A percentile compares a stretch with the other conserved stretches of the same genome.
phyloP scores from a whole-genome alignment of 2,888 invertebrate species.

The Tiliacea citrago region DNA sequence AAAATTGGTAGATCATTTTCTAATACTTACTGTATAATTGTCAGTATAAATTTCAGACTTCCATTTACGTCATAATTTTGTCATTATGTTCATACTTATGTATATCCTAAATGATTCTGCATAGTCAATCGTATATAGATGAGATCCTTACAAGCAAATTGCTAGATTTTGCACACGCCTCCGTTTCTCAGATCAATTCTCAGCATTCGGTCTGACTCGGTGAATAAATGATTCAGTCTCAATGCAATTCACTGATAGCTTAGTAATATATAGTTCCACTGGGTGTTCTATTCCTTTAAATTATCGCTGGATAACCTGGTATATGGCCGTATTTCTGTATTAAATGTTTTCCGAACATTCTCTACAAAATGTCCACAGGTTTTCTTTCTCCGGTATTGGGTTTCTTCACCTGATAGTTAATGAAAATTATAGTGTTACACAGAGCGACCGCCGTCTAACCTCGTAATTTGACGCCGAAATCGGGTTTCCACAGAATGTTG shows the following conservation, averaged over 20 bases:
- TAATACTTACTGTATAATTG: neutral
- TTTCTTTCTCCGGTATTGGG: neutral
- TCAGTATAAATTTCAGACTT: neutral
- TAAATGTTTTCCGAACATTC: neutral
- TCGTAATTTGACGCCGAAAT: slow-evolving; percentile 20
- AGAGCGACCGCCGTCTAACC: neutral
- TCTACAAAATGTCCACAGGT: neutral
- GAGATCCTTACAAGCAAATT: slow-evolving; percentile 43
- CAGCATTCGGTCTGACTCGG: slow-evolving; percentile 56
- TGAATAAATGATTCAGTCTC: slow-evolving; percentile 64
- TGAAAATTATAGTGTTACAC: slow-evolving; percentile 17
- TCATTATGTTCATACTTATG: slow-evolving; percentile 1
- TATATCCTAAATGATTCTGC: slow-evolving; percentile 11
- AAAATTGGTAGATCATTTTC: neutral
- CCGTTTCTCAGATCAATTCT: slow-evolving; percentile 53
- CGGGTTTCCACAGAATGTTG: slow-evolving; percentile 17
- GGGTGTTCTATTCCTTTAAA: slow-evolving; percentile 45
- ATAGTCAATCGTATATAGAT: slow-evolving; percentile 45
- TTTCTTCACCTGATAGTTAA: neutral
- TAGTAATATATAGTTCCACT: slow-evolving; percentile 49
- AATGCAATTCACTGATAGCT: slow-evolving; percentile 61
- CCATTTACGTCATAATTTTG: neutral
- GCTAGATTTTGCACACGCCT: slow-evolving; percentile 50
- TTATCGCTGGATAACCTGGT: slow-evolving; percentile 25
- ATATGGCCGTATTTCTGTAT: neutral